Evolutionary conservation across 2,888 invertebrate species (phyloP).

Genomic region (Caenorhabditis sinica): DNA sequence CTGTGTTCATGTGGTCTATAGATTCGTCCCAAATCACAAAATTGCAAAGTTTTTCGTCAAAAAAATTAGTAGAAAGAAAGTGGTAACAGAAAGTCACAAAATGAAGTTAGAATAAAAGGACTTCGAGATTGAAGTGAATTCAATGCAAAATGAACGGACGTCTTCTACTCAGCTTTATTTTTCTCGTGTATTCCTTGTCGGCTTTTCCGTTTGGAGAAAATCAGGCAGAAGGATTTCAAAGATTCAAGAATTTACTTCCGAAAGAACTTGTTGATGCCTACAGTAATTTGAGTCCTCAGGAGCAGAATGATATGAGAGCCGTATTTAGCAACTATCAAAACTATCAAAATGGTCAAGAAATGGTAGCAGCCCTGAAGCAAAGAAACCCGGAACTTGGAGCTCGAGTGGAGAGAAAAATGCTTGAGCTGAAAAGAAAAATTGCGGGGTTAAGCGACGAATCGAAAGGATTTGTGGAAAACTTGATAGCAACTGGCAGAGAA

Average conservation of each 20-base stretch:
- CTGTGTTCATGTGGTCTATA: not conserved
- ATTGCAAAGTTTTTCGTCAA: constrained; percentile 29
- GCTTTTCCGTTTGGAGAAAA: constrained; percentile 26
- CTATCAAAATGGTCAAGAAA: constrained; percentile 40
- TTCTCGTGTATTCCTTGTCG: not conserved
- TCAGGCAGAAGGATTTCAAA: constrained; percentile 22
- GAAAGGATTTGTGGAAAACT: constrained; percentile 44
- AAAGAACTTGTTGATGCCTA: constrained; percentile 49
- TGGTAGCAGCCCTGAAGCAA: constrained; percentile 45
- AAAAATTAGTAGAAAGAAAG: constrained; percentile 14
- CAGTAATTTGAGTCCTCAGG: constrained; percentile 35
- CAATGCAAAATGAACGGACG: constrained; percentile 9
- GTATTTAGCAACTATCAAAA: constrained; percentile 44
- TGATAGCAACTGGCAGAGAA: constrained; percentile 24
- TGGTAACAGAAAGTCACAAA: constrained; percentile 33
- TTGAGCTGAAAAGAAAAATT: constrained; percentile 47
- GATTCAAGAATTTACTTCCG: constrained; percentile 50
- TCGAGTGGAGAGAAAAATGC: constrained; percentile 49
- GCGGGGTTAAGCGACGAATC: constrained; percentile 50
- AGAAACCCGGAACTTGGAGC: constrained; percentile 59
- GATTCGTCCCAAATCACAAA: constrained; percentile 42
- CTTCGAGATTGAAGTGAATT: not conserved
- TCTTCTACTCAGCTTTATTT: not conserved
- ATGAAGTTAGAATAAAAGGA: constrained; percentile 19
- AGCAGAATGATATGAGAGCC: constrained; percentile 52